phyloP scores from a whole-genome alignment of 2,113 vertebrate genomes.

The Prinia subflava region DNA sequence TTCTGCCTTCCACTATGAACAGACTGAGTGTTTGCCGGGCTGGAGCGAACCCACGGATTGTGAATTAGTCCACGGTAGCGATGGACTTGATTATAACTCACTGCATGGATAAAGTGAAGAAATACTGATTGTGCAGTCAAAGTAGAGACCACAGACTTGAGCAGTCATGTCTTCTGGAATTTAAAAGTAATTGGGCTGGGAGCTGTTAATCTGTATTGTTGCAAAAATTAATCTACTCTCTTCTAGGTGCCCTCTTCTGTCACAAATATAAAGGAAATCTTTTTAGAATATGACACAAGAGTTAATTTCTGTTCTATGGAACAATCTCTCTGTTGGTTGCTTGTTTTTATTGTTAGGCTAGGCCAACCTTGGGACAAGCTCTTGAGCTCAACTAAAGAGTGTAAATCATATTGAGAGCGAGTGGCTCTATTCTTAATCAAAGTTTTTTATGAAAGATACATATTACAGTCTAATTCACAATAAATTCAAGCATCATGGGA shows the following conservation, averaged over 20 bases:
- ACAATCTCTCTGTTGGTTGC: neutral
- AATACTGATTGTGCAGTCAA: neutral
- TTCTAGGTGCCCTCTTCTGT: neutral
- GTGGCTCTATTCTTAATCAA: neutral
- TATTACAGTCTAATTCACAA: neutral
- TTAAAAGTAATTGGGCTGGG: neutral
- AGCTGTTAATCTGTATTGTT: neutral
- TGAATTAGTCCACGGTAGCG: neutral
- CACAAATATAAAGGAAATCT: neutral
- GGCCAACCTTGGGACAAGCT: neutral
- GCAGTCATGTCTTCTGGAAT: neutral
- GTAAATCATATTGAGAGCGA: neutral
- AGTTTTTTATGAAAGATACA: neutral
- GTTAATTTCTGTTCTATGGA: neutral
- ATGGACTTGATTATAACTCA: neutral
- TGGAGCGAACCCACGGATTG: rapidly evolving
- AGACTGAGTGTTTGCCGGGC: rapidly evolving
- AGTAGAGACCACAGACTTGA: neutral
- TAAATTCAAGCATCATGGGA: neutral
- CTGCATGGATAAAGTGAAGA: neutral
- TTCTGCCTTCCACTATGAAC: rapidly evolving
- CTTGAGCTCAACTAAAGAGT: neutral
- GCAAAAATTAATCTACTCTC: neutral
- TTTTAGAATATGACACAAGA: neutral
- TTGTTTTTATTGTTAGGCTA: neutral